A percentile compares a stretch with the other conserved stretches of the same genome.
Evolutionary conservation across 2,888 invertebrate genomes (phyloP).

Genomic region (Notocelia uddmanniana): DNA sequence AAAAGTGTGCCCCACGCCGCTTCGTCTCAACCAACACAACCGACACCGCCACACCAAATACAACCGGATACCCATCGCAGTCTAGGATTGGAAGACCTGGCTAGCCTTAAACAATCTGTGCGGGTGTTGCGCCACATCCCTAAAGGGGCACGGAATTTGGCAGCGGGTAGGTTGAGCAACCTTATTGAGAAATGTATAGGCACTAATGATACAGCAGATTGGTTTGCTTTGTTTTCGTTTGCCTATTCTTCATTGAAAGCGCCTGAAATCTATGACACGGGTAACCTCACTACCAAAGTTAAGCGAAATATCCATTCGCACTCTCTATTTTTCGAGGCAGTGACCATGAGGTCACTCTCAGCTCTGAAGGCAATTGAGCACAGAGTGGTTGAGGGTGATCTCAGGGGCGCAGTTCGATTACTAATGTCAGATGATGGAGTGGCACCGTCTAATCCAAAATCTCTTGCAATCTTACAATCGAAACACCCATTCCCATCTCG

Average conservation of each 20-base stretch:
- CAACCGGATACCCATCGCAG: background rate
- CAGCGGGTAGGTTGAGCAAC: background rate
- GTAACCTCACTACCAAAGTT: background rate
- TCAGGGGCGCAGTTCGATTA: no score
- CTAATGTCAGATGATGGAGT: no score
- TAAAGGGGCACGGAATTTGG: slow-evolving; percentile 1
- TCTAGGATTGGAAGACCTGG: background rate
- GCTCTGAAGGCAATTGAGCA: no score
- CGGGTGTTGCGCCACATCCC: slow-evolving; percentile 7
- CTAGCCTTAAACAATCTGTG: background rate
- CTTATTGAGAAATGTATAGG: background rate
- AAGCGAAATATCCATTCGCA: background rate
- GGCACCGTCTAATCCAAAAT: no score
- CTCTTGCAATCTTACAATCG: no score
- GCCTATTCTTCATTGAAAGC: background rate
- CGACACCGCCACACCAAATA: no score
- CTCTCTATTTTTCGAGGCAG: no score
- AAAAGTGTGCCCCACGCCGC: background rate
- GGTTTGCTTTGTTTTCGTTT: background rate
- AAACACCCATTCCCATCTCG: no score
- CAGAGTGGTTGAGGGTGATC: no score
- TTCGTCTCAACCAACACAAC: background rate
- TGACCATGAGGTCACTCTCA: no score
- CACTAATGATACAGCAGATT: background rate
- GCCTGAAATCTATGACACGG: background rate